These are phyloP conservation scores for Dusona sp. DNA, from an alignment of 2,888 invertebrate genomes.

Conservation along the genomic window DNA sequence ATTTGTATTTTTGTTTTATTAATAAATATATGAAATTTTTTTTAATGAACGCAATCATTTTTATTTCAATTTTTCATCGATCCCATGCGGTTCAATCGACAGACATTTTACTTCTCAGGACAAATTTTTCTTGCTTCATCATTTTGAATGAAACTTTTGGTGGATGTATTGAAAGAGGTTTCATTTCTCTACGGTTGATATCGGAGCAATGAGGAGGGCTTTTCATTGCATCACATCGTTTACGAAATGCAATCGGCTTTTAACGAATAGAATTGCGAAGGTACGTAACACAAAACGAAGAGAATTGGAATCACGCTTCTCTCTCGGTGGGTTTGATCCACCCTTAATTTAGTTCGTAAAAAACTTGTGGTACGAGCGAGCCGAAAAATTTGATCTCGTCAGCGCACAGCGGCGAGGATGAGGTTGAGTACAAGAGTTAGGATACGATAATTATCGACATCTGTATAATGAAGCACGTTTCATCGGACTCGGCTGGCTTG, in stretches of 20 bases:
- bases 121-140: neutral
- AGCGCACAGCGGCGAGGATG: neutral
- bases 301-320: neutral
- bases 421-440: neutral
- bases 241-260: neutral
- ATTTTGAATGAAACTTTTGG: neutral
- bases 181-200: neutral
- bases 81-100: neutral
- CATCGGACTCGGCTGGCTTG: constrained; percentile 9
- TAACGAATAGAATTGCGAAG: neutral
- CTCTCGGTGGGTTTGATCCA: neutral
- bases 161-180: neutral
- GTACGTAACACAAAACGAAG: too few species aligned
- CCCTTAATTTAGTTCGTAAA: neutral
- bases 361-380: neutral
- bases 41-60: neutral
- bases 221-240: neutral
- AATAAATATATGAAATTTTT: too few species aligned
- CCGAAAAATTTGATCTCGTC: neutral
- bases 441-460: constrained; percentile 18
- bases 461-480: constrained; percentile 42
- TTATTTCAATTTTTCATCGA: neutral
- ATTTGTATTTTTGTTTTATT: too few species aligned
- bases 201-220: neutral
- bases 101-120: neutral